phyloP scores from a whole-genome alignment of 2,888 invertebrate genomes.

The Aspidiotus rigidus region DNA sequence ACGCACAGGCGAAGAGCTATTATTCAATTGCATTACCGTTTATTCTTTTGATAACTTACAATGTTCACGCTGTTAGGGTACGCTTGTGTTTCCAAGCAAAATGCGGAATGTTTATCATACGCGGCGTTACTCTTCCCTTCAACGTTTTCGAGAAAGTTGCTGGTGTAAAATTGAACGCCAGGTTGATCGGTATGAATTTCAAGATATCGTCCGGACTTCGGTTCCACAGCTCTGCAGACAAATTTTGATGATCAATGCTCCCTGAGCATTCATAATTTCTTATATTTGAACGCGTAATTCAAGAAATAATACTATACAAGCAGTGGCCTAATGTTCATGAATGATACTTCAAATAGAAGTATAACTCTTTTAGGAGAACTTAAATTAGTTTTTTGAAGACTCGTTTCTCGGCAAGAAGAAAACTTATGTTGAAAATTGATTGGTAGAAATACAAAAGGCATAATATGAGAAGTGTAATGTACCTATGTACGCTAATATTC shows the following conservation, averaged over 20 bases:
- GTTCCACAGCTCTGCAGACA: constrained; percentile 52
- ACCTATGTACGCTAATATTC: too few species aligned
- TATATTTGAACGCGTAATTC: too few species aligned
- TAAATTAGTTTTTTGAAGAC: too few species aligned
- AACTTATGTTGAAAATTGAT: too few species aligned
- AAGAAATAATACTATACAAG: too few species aligned
- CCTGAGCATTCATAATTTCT: too few species aligned
- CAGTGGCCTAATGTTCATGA: too few species aligned
- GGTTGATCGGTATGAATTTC: constrained; percentile 80
- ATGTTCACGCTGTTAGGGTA: constrained; percentile 87
- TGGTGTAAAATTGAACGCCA: constrained; percentile 83
- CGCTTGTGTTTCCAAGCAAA: constrained; percentile 86
- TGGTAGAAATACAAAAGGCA: too few species aligned
- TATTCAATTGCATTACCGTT: background rate
- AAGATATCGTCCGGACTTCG: constrained; percentile 59
- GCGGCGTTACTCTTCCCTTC: constrained; percentile 59
- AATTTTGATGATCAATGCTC: background rate
- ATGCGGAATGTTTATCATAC: constrained; percentile 68
- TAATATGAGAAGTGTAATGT: too few species aligned
- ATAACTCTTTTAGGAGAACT: too few species aligned
- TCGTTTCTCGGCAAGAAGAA: too few species aligned
- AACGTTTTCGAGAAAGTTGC: constrained; percentile 57
- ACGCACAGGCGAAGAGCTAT: background rate
- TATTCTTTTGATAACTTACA: constrained; percentile 46
- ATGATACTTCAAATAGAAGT: too few species aligned